A percentile compares a stretch with the other conserved stretches of the same genome.
phyloP scores from a whole-genome alignment of 2,113 vertebrate species.

The Dascyllus trimaculatus region DNA sequence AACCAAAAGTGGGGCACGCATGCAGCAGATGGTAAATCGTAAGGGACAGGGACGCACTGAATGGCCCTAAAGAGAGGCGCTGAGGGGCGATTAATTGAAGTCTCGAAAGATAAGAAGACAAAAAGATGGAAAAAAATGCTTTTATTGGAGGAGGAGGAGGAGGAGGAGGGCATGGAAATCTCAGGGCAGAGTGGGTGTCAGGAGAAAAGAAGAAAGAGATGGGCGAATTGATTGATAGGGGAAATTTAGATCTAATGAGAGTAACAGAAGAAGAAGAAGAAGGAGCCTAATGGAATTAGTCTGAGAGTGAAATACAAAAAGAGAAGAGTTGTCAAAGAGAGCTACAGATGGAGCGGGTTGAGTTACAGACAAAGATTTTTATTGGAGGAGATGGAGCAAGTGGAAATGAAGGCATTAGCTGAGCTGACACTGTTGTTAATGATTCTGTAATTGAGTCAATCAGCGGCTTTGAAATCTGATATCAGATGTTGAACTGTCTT shows the following conservation, averaged over 20 bases:
- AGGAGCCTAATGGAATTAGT: conserved; percentile 43
- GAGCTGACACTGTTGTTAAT: conserved; percentile 56
- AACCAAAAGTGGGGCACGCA: conserved; percentile 9
- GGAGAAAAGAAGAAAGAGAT: conserved; percentile 20
- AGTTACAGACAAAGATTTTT: conserved; percentile 39
- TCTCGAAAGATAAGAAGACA: conserved; percentile 7
- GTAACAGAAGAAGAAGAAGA: conserved; percentile 47
- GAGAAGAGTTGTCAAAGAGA: conserved; percentile 27
- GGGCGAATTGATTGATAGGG: conserved; percentile 48
- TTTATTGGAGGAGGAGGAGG: neutral
- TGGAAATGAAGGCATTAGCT: conserved; percentile 64
- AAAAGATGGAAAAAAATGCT: conserved; percentile 8
- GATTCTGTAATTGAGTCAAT: conserved; percentile 54
- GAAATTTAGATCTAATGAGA: conserved; percentile 57
- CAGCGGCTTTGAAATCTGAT: conserved; percentile 47
- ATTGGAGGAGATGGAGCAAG: conserved; percentile 49
- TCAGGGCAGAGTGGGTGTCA: conserved; percentile 27
- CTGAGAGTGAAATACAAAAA: conserved; percentile 29
- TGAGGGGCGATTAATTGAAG: conserved; percentile 21
- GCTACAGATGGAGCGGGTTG: conserved; percentile 41
- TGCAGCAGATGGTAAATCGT: conserved; percentile 41
- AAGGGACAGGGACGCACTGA: conserved; percentile 23
- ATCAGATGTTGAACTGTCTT: conserved; percentile 35
- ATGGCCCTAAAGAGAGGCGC: conserved; percentile 35
- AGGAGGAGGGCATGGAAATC: conserved; percentile 23